These are phyloP conservation scores for Machaerirhynchus nigripectus DNA, from an alignment of 2,113 vertebrate species.

Conservation along the genomic window DNA sequence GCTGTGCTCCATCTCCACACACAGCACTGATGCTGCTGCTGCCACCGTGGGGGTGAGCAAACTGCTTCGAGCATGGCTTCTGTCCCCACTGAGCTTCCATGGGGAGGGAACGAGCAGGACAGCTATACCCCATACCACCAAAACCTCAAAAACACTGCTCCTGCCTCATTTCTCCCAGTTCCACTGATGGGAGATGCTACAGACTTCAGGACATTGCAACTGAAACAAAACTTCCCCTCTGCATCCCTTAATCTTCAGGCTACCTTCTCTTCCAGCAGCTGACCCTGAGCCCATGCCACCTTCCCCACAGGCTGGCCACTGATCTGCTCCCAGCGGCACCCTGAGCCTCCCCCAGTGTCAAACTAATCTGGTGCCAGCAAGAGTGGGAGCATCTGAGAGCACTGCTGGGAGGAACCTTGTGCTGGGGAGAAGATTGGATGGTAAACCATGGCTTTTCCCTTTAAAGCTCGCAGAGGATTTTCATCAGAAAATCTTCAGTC, in stretches of 20 bases:
- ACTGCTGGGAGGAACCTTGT: neutral
- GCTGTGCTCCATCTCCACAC: neutral
- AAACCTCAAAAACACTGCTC: neutral
- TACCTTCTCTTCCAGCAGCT: neutral
- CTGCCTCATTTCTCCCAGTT: neutral
- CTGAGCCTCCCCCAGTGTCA: neutral
- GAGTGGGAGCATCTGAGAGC: neutral
- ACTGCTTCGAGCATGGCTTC: rapidly evolving
- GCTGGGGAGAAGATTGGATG: neutral
- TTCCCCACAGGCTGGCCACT: neutral
- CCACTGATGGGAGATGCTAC: neutral
- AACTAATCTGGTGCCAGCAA: neutral
- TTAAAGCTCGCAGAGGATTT: neutral
- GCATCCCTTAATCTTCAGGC: neutral
- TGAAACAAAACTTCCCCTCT: neutral
- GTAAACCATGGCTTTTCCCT: neutral
- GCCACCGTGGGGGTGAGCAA: neutral
- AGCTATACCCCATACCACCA: neutral
- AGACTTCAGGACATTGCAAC: neutral
- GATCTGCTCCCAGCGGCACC: neutral
- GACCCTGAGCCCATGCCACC: neutral
- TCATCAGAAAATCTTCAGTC: neutral
- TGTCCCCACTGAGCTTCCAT: neutral
- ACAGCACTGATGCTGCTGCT: neutral
- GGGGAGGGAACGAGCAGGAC: neutral